Evolutionary conservation across 2,797 vertebrate species (phyloP), one percentile per base, ranked within the genome.

Genomic region (Gadopsis marmoratus): DNA sequence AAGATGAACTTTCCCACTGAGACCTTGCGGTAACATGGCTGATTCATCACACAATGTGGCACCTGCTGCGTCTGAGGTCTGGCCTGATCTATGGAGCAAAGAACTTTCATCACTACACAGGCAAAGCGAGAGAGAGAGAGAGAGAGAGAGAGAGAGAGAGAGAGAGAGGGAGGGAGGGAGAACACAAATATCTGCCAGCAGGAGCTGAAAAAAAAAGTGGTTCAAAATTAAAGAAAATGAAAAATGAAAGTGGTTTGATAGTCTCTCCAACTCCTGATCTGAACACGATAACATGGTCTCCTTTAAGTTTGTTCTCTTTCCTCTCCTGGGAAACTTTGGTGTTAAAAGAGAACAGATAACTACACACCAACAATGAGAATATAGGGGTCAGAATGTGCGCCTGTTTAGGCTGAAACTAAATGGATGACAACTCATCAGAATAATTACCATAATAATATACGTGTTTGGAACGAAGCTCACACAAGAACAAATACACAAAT

Each of bases 1-100:
- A 79, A 79, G 78, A 80, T 73, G 54, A 89, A 85, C 86, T 85
- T 90, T 85, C 82, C 73, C 73, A 19, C 73, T 70, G 65, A 73
- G 67, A 76, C 74, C 78, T 62, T 50, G 56, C n/a, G 8, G 78
- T 72, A 78, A 82, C 78, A 50, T 0, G 3, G 72, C 78, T 80
- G 89, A 89, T 78, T 88, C 81, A 83, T 90, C 84, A 72, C 82
- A 82, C 39, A n/a, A 58, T 60, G 74, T 35, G 81, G 56, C 77
- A 81, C 81, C 86, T 77, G 88, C 89, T 84, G 80, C 4, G 47
- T 71, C 66, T 81, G 66, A 75, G 82, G n/a, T 64, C 70, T 58
- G 76, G 56, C 59, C 76, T 88, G 80, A 80, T 84, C 71, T 66
- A 63, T 12, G 68, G 72, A 82, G 76, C 58, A 19, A 33, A 76